Evolutionary conservation across 1,140 invertebrate species (phyloP).

Genomic region (Trichogramma pretiosum): DNA sequence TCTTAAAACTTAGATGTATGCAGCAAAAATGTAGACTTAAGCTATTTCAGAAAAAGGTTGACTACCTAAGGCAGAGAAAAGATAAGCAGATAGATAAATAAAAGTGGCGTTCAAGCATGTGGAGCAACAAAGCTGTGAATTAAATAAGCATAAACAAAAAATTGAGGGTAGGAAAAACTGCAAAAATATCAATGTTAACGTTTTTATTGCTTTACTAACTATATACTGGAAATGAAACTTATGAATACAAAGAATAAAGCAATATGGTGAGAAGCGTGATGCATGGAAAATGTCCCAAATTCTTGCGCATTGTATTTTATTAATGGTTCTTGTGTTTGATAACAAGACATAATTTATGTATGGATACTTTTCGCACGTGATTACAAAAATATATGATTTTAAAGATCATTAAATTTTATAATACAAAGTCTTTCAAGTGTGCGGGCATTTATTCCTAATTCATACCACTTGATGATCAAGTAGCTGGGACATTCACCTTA

Average conservation of each 20-base stretch:
- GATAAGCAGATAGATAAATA: background rate
- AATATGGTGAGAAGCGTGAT: background rate
- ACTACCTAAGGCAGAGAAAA: conserved; percentile 21
- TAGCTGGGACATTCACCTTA: conserved; percentile 17
- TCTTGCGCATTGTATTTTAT: conserved; percentile 9
- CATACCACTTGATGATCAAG: no score
- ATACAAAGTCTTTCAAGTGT: no score
- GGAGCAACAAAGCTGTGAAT: conserved; percentile 23
- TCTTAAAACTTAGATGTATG: no score
- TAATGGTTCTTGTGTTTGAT: conserved; percentile 9
- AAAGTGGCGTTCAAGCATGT: conserved; percentile 21
- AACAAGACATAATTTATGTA: conserved; percentile 9
- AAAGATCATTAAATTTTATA: conserved; percentile 1
- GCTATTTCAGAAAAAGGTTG: no score
- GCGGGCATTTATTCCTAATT: no score
- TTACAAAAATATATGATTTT: conserved; percentile 15
- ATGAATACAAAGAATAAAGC: conserved; percentile 21
- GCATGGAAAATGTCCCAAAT: conserved; percentile 16
- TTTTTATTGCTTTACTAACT: conserved; percentile 29
- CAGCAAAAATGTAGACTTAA: no score
- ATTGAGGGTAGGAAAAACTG: conserved; percentile 23
- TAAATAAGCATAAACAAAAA: conserved; percentile 29
- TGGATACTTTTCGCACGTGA: conserved; percentile 10
- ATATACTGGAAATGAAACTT: conserved; percentile 36
- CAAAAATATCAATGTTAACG: conserved; percentile 32